Evolutionary conservation across 2,888 invertebrate genomes (phyloP).

Genomic region (Micoletzkya japonica): DNA sequence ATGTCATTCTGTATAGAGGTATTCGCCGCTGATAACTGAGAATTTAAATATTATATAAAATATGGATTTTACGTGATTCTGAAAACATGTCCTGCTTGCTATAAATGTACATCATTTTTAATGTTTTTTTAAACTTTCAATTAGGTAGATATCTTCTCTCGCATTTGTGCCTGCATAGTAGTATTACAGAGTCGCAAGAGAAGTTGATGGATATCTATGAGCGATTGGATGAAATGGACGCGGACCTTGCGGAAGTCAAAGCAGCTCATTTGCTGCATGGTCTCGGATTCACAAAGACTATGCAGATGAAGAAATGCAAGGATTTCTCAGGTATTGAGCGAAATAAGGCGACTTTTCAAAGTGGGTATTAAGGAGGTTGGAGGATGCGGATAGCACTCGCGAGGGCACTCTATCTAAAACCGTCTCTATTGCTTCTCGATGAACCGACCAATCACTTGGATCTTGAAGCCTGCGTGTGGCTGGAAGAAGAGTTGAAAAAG

Average conservation of each 20-base stretch:
- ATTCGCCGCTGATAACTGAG: not conserved
- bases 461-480: slow-evolving; percentile 98
- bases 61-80: not conserved
- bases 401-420: slow-evolving; percentile 70
- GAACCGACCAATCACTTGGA: slow-evolving; percentile 72
- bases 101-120: not conserved
- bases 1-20: not conserved
- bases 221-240: slow-evolving; percentile 91
- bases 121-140: not conserved
- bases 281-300: slow-evolving; percentile 83
- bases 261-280: slow-evolving; percentile 94
- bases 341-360: too few species aligned
- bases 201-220: slow-evolving; percentile 97
- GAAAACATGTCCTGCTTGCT: not conserved
- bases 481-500: slow-evolving; percentile 93
- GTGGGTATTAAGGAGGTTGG: slow-evolving; percentile 69
- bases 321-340: slow-evolving; percentile 68
- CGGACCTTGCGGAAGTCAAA: slow-evolving; percentile 89
- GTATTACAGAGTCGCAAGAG: slow-evolving; percentile 79
- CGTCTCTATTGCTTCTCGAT: slow-evolving; percentile 71
- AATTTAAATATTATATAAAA: not conserved
- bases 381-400: slow-evolving; percentile 73
- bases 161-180: too few species aligned
- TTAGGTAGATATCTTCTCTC: not conserved
- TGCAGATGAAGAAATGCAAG: slow-evolving; percentile 75